Evolutionary conservation across 2,113 vertebrate species (phyloP).

Genomic region (Percopsis transmontana): DNA sequence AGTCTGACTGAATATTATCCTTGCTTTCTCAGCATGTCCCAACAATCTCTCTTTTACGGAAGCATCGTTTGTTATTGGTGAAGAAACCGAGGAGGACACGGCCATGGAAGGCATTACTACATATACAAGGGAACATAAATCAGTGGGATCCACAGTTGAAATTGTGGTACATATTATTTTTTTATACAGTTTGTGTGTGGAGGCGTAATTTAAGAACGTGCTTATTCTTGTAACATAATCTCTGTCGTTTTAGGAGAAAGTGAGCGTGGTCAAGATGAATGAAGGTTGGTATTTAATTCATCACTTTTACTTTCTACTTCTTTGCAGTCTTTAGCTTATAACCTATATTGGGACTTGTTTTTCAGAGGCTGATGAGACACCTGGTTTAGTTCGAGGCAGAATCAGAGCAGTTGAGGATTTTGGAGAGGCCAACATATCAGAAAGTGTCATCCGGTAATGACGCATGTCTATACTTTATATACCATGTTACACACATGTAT

Average conservation of each 20-base stretch:
- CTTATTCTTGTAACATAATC: neutral
- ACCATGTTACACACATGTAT: no score
- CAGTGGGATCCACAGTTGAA: constrained; percentile 39
- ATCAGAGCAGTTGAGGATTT: constrained; percentile 26
- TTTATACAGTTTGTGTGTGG: neutral
- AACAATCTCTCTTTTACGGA: constrained; percentile 38
- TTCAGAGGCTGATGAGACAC: constrained; percentile 55
- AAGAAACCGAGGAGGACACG: constrained; percentile 20
- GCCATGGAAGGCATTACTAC: constrained; percentile 20
- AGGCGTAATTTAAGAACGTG: neutral
- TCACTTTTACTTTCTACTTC: neutral
- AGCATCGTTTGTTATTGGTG: constrained; percentile 26
- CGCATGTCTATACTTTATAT: no score
- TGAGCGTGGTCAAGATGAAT: constrained; percentile 21
- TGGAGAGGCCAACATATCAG: constrained; percentile 29
- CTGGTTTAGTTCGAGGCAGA: constrained; percentile 50
- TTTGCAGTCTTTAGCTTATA: neutral
- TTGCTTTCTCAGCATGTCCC: constrained; percentile 31
- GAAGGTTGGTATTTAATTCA: constrained; percentile 49
- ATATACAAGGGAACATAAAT: constrained; percentile 19
- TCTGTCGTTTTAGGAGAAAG: constrained; percentile 55
- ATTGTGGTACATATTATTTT: constrained; percentile 47
- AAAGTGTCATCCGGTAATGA: constrained; percentile 56
- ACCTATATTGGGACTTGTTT: constrained; percentile 3
- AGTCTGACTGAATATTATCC: constrained; percentile 8